phyloP scores from a whole-genome alignment of 2,113 vertebrate genomes.

The Pica pica region DNA sequence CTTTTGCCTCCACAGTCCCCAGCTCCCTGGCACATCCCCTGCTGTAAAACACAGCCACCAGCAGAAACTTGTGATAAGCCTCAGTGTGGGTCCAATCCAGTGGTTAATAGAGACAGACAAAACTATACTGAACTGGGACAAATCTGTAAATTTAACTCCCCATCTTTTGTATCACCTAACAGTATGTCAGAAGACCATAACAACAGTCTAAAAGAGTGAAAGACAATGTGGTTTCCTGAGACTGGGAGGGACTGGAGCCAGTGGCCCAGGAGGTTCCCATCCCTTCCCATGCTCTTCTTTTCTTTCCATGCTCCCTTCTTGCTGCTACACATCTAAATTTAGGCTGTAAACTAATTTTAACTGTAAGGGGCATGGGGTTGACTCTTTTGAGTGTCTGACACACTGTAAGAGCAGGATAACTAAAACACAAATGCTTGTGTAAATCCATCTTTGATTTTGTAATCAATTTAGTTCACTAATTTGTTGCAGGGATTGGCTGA shows the following conservation, averaged over 20 bases:
- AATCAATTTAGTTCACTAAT: conserved; percentile 49
- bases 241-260: conserved; percentile 38
- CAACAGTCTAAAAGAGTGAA: conserved; percentile 3
- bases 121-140: background rate
- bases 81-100: background rate
- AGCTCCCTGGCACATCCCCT: background rate
- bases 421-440: conserved; percentile 26
- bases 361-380: background rate
- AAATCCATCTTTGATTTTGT: conserved; percentile 56
- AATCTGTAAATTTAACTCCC: conserved; percentile 23
- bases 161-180: background rate
- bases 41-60: background rate
- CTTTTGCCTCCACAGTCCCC: background rate
- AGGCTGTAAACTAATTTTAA: conserved; percentile 45
- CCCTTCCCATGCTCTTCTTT: conserved; percentile 58
- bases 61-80: background rate
- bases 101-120: background rate
- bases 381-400: conserved; percentile 6
- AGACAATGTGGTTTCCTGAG: conserved; percentile 30
- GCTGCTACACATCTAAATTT: conserved; percentile 38
- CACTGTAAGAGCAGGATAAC: background rate
- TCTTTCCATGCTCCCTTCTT: conserved; percentile 26
- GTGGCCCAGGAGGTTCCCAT: conserved; percentile 44
- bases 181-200: background rate
- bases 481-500: conserved; percentile 40